A percentile compares a stretch with the other conserved stretches of the same genome.
phyloP scores from a whole-genome alignment of 1,140 invertebrate genomes.

The Conus betulinus region DNA sequence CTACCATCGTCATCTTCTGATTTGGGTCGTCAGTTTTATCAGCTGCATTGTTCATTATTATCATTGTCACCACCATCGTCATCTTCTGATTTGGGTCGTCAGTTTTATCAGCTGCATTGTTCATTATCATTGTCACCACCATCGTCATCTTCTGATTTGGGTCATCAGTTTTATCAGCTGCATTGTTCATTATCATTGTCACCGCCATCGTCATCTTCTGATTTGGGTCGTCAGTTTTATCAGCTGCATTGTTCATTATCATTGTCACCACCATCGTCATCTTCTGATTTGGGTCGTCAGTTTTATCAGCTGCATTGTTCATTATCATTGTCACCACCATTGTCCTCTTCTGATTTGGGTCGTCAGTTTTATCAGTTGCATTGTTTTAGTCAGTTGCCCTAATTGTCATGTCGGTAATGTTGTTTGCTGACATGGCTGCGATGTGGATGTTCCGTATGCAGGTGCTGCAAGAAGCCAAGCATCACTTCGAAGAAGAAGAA shows the following conservation, averaged over 20 bases:
- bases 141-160: not conserved
- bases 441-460: conserved; percentile 35
- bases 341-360: not conserved
- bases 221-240: not conserved
- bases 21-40: not conserved
- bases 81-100: too few relatives aligned
- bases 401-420: too few relatives aligned
- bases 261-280: not conserved
- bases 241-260: too few relatives aligned
- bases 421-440: too few relatives aligned
- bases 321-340: not conserved
- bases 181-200: conserved; percentile 22
- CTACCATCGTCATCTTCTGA: not conserved
- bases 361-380: too few relatives aligned
- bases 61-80: conserved; percentile 4
- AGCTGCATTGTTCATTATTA: not conserved
- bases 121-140: too few relatives aligned
- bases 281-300: not conserved
- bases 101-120: too few relatives aligned
- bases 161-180: conserved; percentile 3
- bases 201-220: not conserved
- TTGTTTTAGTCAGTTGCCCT: too few relatives aligned
- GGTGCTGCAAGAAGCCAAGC: conserved; percentile 73
- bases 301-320: not conserved
- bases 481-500: conserved; percentile 77